phyloP scores from a whole-genome alignment of 2,113 vertebrate genomes.

The Piliocolobus tephrosceles region DNA sequence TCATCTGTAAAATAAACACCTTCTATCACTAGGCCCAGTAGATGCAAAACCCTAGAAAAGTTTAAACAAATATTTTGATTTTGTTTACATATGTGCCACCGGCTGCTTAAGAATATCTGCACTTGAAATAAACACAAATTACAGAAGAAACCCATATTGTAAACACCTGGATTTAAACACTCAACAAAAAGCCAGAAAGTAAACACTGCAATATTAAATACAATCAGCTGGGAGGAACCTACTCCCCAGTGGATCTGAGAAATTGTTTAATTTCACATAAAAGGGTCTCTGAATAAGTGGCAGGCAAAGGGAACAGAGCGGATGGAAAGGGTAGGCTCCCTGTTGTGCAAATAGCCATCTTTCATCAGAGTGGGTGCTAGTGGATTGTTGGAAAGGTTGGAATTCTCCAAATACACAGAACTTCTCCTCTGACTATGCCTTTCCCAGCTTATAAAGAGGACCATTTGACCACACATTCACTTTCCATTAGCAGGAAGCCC shows the following conservation, averaged over 20 bases:
- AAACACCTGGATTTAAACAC: constrained; percentile 70
- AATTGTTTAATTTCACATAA: constrained; percentile 47
- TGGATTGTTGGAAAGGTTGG: neutral
- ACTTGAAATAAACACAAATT: constrained; percentile 31
- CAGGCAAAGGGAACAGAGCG: neutral
- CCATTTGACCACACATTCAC: neutral
- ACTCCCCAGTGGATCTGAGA: neutral
- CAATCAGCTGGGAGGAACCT: constrained; percentile 27
- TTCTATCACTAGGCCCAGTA: constrained; percentile 13
- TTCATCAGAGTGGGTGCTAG: neutral
- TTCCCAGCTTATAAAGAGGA: neutral
- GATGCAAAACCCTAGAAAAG: constrained; percentile 48
- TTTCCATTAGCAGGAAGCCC: neutral
- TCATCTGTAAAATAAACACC: constrained; percentile 57
- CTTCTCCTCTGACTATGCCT: neutral
- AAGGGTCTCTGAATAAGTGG: neutral
- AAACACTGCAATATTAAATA: constrained; percentile 52
- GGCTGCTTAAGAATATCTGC: constrained; percentile 43
- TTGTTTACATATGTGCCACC: constrained; percentile 43
- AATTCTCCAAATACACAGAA: neutral
- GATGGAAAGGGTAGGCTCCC: neutral
- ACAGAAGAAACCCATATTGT: constrained; percentile 16
- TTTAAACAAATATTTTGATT: constrained; percentile 68
- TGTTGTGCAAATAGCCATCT: neutral
- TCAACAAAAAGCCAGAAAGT: constrained; percentile 53